phyloP scores from a whole-genome alignment of 2,113 vertebrate species.

The Chroicocephalus ridibundus region DNA sequence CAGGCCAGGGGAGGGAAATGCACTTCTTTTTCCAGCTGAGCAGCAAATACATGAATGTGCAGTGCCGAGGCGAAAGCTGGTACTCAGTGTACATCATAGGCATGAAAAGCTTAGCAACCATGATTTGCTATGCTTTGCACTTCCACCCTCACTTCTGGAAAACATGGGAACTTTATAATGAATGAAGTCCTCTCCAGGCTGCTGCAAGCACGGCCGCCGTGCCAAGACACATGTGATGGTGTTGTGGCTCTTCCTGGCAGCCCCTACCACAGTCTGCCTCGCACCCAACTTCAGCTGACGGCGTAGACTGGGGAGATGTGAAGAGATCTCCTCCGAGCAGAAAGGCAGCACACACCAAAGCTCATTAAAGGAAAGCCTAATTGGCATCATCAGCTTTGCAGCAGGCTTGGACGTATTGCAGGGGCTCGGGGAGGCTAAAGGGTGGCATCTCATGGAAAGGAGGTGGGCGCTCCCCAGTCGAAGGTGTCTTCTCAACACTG shows the following conservation, averaged over 20 bases:
- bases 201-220: background rate
- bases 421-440: background rate
- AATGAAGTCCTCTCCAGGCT: background rate
- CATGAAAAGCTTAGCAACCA: background rate
- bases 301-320: accelerated
- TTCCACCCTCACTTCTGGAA: background rate
- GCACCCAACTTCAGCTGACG: background rate
- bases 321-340: background rate
- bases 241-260: background rate
- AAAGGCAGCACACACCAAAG: background rate
- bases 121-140: background rate
- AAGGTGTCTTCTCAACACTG: background rate
- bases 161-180: background rate
- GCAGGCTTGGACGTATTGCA: background rate
- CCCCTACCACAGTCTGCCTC: background rate
- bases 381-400: background rate
- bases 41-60: background rate
- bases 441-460: background rate
- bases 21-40: background rate
- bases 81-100: accelerated
- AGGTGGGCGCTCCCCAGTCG: background rate
- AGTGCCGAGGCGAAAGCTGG: background rate
- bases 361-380: background rate
- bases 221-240: accelerated
- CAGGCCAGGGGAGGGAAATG: background rate